Conservation (phyloP, 2,888 invertebrate genomes). For the Gari tellinella region DNA sequence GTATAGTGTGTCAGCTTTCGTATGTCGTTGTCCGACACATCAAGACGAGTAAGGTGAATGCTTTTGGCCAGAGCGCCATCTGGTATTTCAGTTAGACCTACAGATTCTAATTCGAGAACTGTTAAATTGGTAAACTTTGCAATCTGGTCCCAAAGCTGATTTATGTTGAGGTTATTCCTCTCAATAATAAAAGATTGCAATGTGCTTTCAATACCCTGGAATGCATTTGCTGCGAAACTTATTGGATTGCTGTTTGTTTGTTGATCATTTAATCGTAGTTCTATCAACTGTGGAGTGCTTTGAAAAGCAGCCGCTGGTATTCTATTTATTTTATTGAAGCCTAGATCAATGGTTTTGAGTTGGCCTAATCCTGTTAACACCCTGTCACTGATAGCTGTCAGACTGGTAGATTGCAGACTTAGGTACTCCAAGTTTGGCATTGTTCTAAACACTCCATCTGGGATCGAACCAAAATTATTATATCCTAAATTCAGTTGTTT, state of each 20-base stretch:
- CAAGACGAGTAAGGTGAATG: conserved; percentile 59
- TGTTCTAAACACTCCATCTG: conserved; percentile 64
- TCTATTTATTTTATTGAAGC: conserved; percentile 52
- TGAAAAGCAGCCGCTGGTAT: conserved; percentile 50
- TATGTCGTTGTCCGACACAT: conserved; percentile 67
- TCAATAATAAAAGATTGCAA: conserved; percentile 82
- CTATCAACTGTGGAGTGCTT: conserved; percentile 72
- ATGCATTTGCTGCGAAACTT: conserved; percentile 23
- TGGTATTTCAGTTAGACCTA: conserved; percentile 62
- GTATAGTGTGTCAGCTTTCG: conserved; percentile 62
- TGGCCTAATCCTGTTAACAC: conserved; percentile 67
- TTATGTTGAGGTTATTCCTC: conserved; percentile 48
- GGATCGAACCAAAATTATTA: conserved; percentile 58
- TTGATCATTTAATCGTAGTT: conserved; percentile 59
- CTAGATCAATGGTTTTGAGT: conserved; percentile 59
- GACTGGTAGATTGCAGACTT: conserved; percentile 61
- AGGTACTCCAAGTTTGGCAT: conserved; percentile 64
- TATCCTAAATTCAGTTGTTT: conserved; percentile 63
- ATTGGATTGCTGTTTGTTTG: conserved; percentile 10
- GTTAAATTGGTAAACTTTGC: conserved; percentile 41
- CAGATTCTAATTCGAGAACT: conserved; percentile 49
- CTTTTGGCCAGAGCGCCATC: conserved; percentile 68
- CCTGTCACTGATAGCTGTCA: conserved; percentile 60
- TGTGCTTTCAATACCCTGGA: conserved; percentile 78
- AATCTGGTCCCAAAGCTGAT: conserved; percentile 49